phyloP scores from a whole-genome alignment of 2,888 invertebrate species.

The Drosophila dives region DNA sequence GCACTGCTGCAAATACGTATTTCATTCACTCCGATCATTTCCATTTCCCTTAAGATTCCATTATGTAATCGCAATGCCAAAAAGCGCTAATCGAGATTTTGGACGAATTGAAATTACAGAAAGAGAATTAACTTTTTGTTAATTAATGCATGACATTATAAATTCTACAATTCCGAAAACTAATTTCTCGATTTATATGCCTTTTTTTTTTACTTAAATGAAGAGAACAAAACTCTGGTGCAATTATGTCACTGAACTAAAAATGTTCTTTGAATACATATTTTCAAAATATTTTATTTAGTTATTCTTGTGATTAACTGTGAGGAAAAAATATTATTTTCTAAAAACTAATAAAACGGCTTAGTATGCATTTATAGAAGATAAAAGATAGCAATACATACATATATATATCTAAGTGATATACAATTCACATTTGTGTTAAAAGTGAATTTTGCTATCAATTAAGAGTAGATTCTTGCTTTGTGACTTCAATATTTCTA shows the following conservation, averaged over 20 bases:
- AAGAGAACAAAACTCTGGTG: neutral
- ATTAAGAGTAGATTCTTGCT: neutral
- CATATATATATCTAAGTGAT: neutral
- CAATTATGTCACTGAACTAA: neutral
- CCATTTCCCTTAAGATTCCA: neutral
- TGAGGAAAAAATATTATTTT: neutral
- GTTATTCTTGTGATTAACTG: neutral
- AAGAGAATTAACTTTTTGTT: neutral
- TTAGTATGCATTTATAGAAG: neutral
- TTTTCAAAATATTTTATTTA: no score
- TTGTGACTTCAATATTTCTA: slow-evolving; percentile 1
- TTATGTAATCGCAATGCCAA: no score
- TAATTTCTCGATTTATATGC: neutral
- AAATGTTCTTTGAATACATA: neutral
- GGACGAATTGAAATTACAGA: neutral
- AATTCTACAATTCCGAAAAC: neutral
- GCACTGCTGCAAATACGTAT: neutral
- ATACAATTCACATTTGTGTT: neutral
- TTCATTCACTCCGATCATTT: neutral
- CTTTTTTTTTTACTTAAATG: neutral
- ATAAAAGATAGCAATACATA: neutral
- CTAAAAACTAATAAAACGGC: neutral
- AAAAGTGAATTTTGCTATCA: neutral
- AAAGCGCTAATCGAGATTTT: neutral
- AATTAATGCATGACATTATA: neutral